Evolutionary conservation across 2,797 vertebrate species (phyloP), one percentile per base, ranked within the genome.

Genomic region (Liparis tanakae): DNA sequence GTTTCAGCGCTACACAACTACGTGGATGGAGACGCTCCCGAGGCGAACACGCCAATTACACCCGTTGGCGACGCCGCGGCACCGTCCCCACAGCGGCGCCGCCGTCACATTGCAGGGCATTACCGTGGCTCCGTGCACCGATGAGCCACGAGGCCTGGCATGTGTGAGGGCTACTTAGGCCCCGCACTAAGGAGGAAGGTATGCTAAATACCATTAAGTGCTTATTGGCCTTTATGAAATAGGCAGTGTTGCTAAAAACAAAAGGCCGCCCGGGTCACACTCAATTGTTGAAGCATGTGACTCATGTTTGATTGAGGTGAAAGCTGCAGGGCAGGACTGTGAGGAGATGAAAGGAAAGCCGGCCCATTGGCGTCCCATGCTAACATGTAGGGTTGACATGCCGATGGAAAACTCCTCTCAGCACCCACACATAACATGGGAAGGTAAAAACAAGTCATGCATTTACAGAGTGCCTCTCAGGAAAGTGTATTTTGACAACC

Each of bases 331-430:
- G 65, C 67, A 9, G 79, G 67, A 86, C 86, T 81, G 85, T 25
- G 1, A 22, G 78, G 64, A 79, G 78, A 88, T 88, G 79, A 79
- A 76, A 87, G 76, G 87, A 92, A 90, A 87, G 80, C 83, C 73
- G 64, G 83, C 13, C 80, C 88, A 89, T 94, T 92, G 89, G 85
- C 88, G 81, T 91, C 74, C 65, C 85, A 89, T 86, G 90, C 87
- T 80, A 88, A n/a, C n/a, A n/a, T n/a, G n/a, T n/a, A n/a, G n/a
- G n/a, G n/a, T n/a, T n/a, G n/a, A 87, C 78, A 74, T 44, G 81
- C 81, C 62, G 36, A 36, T 44, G 58, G 72, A 79, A n/a, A n/a
- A n/a, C n/a, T 56, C 67, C 25, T 72, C 73, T 48, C 59, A 44
- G 43, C n/a, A 18, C 60, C 41, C 51, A 57, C 76, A 84, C 14